Percentiles rank a stretch among this genome's conserved stretches.
Conservation (phyloP, 1,140 invertebrate genomes). For the Listronotus bonariensis region DNA sequence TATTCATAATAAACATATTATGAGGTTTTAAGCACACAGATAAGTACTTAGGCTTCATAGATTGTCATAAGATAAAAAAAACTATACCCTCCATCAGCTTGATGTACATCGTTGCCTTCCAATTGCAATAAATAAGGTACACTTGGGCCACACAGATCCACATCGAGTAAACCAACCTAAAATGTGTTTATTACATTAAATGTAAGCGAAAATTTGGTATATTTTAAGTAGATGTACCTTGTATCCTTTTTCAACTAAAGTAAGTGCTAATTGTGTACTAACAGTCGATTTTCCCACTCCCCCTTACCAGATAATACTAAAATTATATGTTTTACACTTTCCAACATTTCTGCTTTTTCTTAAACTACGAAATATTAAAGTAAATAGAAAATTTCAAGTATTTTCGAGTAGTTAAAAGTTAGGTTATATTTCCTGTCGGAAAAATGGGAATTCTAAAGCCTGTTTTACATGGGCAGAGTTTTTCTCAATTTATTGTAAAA, state of each 20-base stretch:
- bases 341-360: conserved; percentile 56
- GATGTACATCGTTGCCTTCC: conserved; percentile 82
- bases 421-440: no score
- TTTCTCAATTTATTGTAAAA: no score
- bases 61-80: no score
- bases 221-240: conserved; percentile 66
- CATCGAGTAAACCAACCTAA: conserved; percentile 85
- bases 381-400: no score
- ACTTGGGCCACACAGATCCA: conserved; percentile 92
- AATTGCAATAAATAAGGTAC: conserved; percentile 73
- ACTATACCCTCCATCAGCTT: conserved; percentile 60
- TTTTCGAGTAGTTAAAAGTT: no score
- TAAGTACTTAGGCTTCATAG: no score
- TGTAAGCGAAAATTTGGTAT: not conserved
- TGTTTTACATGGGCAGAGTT: no score
- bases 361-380: no score
- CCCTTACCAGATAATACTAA: conserved; percentile 96
- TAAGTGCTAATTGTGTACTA: conserved; percentile 84
- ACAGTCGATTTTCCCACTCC: conserved; percentile 97
- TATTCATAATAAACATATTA: no score
- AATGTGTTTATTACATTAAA: conserved; percentile 32
- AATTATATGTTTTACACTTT: conserved; percentile 86
- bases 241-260: conserved; percentile 77
- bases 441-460: no score
- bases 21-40: no score